Base-by-base conservation (phyloP, 2,113 vertebrate genomes). In the Silurus meridionalis region DNA sequence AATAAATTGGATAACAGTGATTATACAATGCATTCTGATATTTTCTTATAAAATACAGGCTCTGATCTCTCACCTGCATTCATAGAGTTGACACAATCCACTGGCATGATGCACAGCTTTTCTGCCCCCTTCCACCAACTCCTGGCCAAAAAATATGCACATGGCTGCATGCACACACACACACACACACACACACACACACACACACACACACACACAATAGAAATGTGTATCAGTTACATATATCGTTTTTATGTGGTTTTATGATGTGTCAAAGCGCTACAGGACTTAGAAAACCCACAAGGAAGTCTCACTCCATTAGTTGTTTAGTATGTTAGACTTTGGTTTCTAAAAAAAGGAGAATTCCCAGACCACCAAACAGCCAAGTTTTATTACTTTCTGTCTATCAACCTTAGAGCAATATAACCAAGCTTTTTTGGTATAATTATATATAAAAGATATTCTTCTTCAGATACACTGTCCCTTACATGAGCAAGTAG, bases 61-160 rank as follows among this genome's bases (percentile, higher is more conserved):
- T 19, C 81, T 83, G 71, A 83, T 78, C 81, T 90, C 95, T 96
- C 96, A 99, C 98, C 96, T 96, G 92, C 98, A 99, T 89, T 98
- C 96, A 93, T 97, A 97, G n/a, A 98, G 94, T 92, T 97, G 93
- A 90, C 98, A 99, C 55, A 95, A 95, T 90, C 96, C 96, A 89
- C 96, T 95, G 79, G 95, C 94, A 86, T 97, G 97, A 86, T 96
- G 96, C 83, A 98, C 94, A 0, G 97, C 96, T 91, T 93, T 96
- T 92, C 95, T 95, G 92, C 97, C 96, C 88, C 96, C 97, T 89
- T 98, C 97, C 93, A 97, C 96, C 92, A 98, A 95, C 86, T 94
- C 95, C 92, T 95, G 95, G 87, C 96, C 97, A 91, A 96, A 95
- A 92, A 98, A 98, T 75, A 97, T 71, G 87, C 98, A 99, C 88